Percentiles rank a stretch among this genome's conserved stretches.
Conservation (phyloP, 2,888 invertebrate species). For the Oscheius sp. region DNA sequence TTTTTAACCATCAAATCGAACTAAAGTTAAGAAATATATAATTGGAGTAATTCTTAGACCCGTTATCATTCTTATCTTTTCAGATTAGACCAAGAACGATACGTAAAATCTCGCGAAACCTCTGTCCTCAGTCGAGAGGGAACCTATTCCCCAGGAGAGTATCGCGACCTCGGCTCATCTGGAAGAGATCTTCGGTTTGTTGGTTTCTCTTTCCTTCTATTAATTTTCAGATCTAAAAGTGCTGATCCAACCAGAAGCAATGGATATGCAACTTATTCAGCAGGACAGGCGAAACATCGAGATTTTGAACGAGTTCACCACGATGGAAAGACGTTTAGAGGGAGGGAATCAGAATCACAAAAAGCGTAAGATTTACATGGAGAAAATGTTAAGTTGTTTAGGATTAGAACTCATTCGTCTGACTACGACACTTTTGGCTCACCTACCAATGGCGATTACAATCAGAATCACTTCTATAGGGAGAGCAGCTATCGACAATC, state of each 20-base stretch:
- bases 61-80: too few species aligned
- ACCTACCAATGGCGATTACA: background rate
- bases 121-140: background rate
- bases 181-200: background rate
- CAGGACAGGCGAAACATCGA: background rate
- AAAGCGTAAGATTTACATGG: background rate
- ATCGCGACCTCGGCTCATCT: background rate
- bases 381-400: background rate
- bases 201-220: background rate
- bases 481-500: constrained; percentile 18
- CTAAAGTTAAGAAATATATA: too few species aligned
- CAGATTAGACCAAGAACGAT: constrained; percentile 24
- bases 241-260: background rate
- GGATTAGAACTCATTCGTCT: background rate
- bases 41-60: too few species aligned
- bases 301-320: background rate
- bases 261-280: background rate
- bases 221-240: constrained; percentile 2
- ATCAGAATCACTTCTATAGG: constrained; percentile 11
- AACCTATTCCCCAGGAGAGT: background rate
- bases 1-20: too few species aligned
- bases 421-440: background rate
- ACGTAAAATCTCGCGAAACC: constrained; percentile 17
- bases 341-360: constrained; percentile 12
- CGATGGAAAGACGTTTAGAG: background rate